Base-by-base conservation (phyloP, 2,113 vertebrate species). In the Pterophyllum scalare region DNA sequence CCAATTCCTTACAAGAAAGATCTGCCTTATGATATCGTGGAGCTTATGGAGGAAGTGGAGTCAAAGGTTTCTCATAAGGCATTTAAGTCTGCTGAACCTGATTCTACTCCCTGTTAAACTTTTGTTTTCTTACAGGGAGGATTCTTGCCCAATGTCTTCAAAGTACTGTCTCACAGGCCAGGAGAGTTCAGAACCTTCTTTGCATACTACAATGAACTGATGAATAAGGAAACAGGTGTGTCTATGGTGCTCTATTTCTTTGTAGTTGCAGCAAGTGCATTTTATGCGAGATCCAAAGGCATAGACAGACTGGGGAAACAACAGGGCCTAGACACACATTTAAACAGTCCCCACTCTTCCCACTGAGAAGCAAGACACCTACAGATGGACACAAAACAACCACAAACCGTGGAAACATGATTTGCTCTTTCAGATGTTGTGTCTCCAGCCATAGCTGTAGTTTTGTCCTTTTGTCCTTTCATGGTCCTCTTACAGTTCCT, bases 211-310 rank as follows among this genome's bases (percentile, higher is more conserved):
- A 96, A 96, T 56, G 91, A 94, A 35, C 88, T 97, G 15, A 97
- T 96, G 95, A 98, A 97, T 95, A 97, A 97, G 85, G 96, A 97
- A 81, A 96, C 95, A 93, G 97, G 97, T 97, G 92, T 85, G 64
- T 9, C 49, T 70, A 17, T 49, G 46, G 17, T 67, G 64, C 5
- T 70, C 24, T 14, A 9, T 75, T 54, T 57, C 49, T 75, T 15
- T 57, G 31, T 57, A 15, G 3, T 56, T 3, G 46, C 43, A 52
- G 17, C 11, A n/a, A 11, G 43, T 28, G 43, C 24, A 14, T 12
- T 52, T 31, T 72, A 43, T 52, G 17, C 52, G 43, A 2, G 24
- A 70, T 20, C 31, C 11, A 31, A 52, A 31, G 1, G 24, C 1
- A 70, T 28, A 9, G 40, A 70, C 24, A 70, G 28, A 49, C 9